phyloP scores from a whole-genome alignment of 2,113 vertebrate genomes.

The Phrynocephalus versicolor region DNA sequence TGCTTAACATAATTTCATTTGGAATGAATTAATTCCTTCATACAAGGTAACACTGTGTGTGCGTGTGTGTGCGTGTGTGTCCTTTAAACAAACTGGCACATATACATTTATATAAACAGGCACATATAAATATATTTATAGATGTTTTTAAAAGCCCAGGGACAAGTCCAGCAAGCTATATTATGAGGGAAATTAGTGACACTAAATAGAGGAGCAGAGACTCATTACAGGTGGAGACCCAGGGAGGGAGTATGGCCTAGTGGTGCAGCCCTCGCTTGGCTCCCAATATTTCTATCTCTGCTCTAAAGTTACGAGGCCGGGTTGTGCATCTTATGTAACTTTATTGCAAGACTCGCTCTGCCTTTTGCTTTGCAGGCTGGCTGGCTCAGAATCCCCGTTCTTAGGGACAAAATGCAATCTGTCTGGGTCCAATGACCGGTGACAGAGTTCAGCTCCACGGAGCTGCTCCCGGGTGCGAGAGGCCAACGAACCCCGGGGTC shows the following conservation, averaged over 20 bases:
- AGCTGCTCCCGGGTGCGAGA: background rate
- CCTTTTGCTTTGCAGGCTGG: background rate
- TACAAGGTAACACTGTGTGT: no score
- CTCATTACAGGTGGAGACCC: background rate
- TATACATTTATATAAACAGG: no score
- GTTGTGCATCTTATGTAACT: background rate
- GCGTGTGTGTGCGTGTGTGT: no score
- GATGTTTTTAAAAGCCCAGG: background rate
- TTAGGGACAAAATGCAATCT: background rate
- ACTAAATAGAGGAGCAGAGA: background rate
- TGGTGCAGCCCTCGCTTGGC: background rate
- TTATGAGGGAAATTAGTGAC: background rate
- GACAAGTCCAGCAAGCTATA: no score
- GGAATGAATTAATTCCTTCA: no score
- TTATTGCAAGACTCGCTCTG: background rate
- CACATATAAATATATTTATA: no score
- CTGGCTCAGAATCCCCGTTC: background rate
- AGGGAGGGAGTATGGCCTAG: background rate
- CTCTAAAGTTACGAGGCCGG: no score
- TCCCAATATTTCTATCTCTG: background rate
- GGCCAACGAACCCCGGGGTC: background rate
- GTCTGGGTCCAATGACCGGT: background rate
- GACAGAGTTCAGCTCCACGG: background rate
- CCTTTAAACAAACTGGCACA: no score
- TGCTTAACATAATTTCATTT: no score